These are phyloP conservation scores for Spea bombifrons DNA, from an alignment of 2,113 vertebrate species.

Conservation along the genomic window DNA sequence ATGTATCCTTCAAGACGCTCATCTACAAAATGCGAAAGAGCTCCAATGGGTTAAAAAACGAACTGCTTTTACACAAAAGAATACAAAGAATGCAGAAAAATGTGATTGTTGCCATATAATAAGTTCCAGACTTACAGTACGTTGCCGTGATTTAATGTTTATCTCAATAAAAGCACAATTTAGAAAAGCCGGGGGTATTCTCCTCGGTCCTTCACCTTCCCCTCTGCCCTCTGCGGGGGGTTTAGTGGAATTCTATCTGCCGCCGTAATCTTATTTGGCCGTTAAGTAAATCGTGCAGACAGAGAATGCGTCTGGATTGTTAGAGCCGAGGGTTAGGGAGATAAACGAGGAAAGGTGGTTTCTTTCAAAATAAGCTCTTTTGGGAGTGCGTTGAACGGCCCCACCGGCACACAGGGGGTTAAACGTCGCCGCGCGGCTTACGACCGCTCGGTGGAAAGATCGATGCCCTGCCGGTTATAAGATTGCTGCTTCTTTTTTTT, in stretches of 20 bases:
- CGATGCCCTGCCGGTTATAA: background rate
- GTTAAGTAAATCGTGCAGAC: too few species aligned
- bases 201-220: slow-evolving; percentile 31
- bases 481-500: background rate
- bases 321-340: too few species aligned
- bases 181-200: slow-evolving; percentile 23
- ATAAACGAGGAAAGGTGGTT: too few species aligned
- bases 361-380: too few species aligned
- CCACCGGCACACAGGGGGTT: background rate
- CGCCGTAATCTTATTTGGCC: slow-evolving; percentile 11
- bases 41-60: slow-evolving; percentile 42
- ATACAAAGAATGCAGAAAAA: accelerated
- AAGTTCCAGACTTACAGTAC: background rate
- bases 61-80: slow-evolving; percentile 18
- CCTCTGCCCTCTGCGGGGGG: slow-evolving; percentile 4
- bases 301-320: too few species aligned
- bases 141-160: slow-evolving; percentile 27
- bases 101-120: slow-evolving; percentile 52
- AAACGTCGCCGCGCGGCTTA: background rate
- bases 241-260: background rate
- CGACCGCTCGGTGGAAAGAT: background rate
- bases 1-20: slow-evolving; percentile 51
- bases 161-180: slow-evolving; percentile 35
- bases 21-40: slow-evolving; percentile 55
- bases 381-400: background rate